Conservation (phyloP, 2,797 vertebrate species). For the Percopsis omiscomaycus region DNA sequence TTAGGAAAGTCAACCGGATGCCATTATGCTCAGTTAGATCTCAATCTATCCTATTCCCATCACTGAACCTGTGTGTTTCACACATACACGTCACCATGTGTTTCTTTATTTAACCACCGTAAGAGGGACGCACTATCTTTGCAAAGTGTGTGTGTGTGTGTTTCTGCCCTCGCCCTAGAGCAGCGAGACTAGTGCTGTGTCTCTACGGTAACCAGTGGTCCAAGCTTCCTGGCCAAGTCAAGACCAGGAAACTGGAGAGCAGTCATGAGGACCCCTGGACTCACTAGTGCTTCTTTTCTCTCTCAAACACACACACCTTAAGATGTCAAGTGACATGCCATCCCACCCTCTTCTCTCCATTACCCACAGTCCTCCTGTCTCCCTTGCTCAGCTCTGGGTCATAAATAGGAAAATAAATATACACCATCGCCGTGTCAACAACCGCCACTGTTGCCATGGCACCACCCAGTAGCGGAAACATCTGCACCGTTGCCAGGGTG, state of each 20-base stretch:
- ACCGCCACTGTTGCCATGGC: constrained; percentile 60
- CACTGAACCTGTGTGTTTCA: too few species aligned
- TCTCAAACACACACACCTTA: constrained; percentile 2
- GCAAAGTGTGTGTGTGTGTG: constrained; percentile 10
- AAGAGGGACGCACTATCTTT: too few species aligned
- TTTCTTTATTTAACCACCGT: too few species aligned
- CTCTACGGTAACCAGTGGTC: constrained; percentile 37
- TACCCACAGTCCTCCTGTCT: constrained; percentile 2
- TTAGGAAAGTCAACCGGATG: too few species aligned
- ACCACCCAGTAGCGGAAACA: constrained; percentile 60
- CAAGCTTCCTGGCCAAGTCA: constrained; percentile 21
- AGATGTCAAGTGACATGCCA: constrained; percentile 1
- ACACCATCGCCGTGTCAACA: constrained; percentile 34
- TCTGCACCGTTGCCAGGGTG: constrained; percentile 55
- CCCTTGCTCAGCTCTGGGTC: constrained; percentile 15
- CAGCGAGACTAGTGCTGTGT: constrained; percentile 29
- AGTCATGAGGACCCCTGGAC: constrained; percentile 26
- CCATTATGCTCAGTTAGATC: too few species aligned
- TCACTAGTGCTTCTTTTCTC: constrained; percentile 7
- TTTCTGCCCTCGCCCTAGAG: constrained; percentile 19
- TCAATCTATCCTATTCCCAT: too few species aligned
- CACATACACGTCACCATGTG: too few species aligned
- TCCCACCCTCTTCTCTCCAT: constrained; percentile 2
- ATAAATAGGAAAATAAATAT: constrained; percentile 39
- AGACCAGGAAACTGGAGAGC: constrained; percentile 46